Conservation (phyloP, 1,140 invertebrate genomes). For the Triops longicaudatus region DNA sequence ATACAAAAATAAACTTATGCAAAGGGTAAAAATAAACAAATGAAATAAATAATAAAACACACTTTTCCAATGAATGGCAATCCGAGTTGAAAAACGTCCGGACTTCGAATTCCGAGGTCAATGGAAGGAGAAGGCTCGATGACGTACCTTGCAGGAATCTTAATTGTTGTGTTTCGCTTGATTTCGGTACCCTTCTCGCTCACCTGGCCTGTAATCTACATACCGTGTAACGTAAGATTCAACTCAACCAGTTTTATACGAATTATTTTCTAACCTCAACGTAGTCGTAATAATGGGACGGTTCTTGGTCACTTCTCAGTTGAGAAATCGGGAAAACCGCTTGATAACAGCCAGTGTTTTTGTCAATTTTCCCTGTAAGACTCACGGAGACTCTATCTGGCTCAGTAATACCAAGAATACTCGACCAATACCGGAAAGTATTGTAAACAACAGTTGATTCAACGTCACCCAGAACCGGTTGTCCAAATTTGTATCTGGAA, state of each 20-base stretch:
- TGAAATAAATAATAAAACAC: background rate
- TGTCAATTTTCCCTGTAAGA: background rate
- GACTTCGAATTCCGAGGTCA: slow-evolving; percentile 36
- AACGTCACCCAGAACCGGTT: slow-evolving; percentile 32
- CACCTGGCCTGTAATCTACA: slow-evolving; percentile 35
- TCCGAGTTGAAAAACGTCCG: slow-evolving; percentile 52
- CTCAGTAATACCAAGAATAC: background rate
- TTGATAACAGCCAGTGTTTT: background rate
- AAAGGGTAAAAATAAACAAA: no score
- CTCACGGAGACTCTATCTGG: background rate
- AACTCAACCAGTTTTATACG: background rate
- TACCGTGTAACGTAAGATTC: background rate
- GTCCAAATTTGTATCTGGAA: slow-evolving; percentile 33
- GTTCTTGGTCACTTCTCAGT: background rate
- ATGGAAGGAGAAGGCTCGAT: slow-evolving; percentile 45
- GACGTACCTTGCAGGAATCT: slow-evolving; percentile 38
- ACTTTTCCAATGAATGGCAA: slow-evolving; percentile 56
- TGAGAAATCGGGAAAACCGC: background rate
- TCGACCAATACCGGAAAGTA: background rate
- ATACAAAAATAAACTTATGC: no score
- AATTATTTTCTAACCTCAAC: background rate
- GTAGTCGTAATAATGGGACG: background rate
- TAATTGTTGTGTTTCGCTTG: slow-evolving; percentile 47
- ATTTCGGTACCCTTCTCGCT: slow-evolving; percentile 54
- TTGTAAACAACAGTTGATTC: slow-evolving; percentile 20